A percentile compares a stretch with the other conserved stretches of the same genome.
Conservation (phyloP, 2,113 vertebrate genomes). For the Dromiciops gliroides region DNA sequence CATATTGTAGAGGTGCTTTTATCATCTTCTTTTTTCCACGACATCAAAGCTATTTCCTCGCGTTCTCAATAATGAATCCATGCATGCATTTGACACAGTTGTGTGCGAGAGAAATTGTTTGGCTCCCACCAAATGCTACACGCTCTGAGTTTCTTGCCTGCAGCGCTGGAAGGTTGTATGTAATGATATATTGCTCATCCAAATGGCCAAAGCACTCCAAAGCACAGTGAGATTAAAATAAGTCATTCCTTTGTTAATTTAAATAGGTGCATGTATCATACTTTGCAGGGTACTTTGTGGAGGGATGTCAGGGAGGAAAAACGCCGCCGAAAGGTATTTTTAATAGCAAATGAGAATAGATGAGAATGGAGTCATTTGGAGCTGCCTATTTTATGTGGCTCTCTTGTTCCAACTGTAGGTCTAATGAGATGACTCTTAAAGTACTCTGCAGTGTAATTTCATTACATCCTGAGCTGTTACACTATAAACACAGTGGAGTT, state of each 20-base stretch:
- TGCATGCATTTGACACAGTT: conserved; percentile 94
- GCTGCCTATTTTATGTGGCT: conserved; percentile 89
- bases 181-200: conserved; percentile 97
- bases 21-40: conserved; percentile 90
- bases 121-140: conserved; percentile 90
- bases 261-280: conserved; percentile 99
- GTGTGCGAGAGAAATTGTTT: conserved; percentile 93
- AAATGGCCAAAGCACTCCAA: conserved; percentile 91
- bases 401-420: conserved; percentile 88
- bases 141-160: conserved; percentile 89
- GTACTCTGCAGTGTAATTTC: conserved; percentile 89
- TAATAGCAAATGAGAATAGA: conserved; percentile 95
- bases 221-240: conserved; percentile 96
- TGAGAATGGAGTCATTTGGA: conserved; percentile 90
- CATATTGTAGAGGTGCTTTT: conserved; percentile 92
- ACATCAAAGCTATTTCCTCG: conserved; percentile 95
- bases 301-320: conserved; percentile 90
- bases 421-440: conserved; percentile 90
- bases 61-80: conserved; percentile 92
- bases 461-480: conserved; percentile 88
- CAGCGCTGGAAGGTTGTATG: conserved; percentile 92
- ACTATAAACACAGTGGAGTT: conserved; percentile 87
- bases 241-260: conserved; percentile 99
- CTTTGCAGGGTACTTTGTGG: conserved; percentile 93
- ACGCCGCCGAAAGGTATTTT: conserved; percentile 98